Percentiles rank a stretch among this genome's conserved stretches.
Evolutionary conservation across 2,113 vertebrate species (phyloP).

Genomic region (Nerophis ophidion): DNA sequence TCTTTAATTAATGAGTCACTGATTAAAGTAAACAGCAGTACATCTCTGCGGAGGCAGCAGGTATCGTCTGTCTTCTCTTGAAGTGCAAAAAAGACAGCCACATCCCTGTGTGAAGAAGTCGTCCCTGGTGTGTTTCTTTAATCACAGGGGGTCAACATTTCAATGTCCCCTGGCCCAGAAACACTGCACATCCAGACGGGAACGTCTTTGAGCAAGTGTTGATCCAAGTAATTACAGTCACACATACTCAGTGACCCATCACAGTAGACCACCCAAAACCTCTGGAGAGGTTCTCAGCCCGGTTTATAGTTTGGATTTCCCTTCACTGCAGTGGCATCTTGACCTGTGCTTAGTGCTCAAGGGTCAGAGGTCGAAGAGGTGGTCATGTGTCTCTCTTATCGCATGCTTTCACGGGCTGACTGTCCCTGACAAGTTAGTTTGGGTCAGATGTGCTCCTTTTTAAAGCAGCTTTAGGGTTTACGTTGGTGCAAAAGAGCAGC

Average conservation of each 20-base stretch:
- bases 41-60: slow-evolving; percentile 37
- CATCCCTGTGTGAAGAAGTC: slow-evolving; percentile 45
- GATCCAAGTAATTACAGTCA: slow-evolving; percentile 67
- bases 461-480: slow-evolving; percentile 5
- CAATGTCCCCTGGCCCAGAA: slow-evolving; percentile 52
- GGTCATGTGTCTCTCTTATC: slow-evolving; percentile 56
- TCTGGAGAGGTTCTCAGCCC: slow-evolving; percentile 51
- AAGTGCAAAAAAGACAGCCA: slow-evolving; percentile 33
- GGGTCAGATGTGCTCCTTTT: background rate
- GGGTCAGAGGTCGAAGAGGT: slow-evolving; percentile 42
- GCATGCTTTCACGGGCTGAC: slow-evolving; percentile 27
- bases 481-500: slow-evolving; percentile 30
- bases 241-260: slow-evolving; percentile 58
- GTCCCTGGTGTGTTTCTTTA: slow-evolving; percentile 43
- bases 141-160: slow-evolving; percentile 48
- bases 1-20: slow-evolving; percentile 64
- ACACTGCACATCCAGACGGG: slow-evolving; percentile 43
- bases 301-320: slow-evolving; percentile 39
- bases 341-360: slow-evolving; percentile 43
- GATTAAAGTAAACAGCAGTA: slow-evolving; percentile 60
- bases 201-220: slow-evolving; percentile 57
- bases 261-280: slow-evolving; percentile 56
- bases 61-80: slow-evolving; percentile 17
- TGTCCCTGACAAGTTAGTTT: background rate
- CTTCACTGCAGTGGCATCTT: slow-evolving; percentile 45